Evolutionary conservation across 2,113 vertebrate genomes (phyloP).

Genomic region (Sterrhoptilus dennistouni): DNA sequence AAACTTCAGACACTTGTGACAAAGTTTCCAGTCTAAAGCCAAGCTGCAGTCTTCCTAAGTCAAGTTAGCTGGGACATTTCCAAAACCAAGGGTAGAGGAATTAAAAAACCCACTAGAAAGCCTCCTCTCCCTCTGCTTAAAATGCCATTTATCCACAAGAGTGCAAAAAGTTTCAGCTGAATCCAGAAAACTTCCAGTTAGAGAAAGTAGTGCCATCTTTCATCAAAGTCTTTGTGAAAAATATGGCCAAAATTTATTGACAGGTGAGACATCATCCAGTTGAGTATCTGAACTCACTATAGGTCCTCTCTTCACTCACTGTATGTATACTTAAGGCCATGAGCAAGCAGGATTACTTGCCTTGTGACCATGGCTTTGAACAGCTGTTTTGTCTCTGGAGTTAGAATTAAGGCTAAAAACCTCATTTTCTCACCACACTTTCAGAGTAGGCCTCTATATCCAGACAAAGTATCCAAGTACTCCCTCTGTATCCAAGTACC

Average conservation of each 20-base stretch:
- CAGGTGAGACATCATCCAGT: neutral
- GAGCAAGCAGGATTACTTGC: neutral
- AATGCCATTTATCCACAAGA: neutral
- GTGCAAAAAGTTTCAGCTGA: neutral
- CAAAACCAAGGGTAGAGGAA: neutral
- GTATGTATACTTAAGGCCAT: neutral
- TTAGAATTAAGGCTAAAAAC: neutral
- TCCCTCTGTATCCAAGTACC: neutral
- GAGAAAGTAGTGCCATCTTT: neutral
- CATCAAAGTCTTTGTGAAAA: neutral
- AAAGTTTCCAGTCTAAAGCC: neutral
- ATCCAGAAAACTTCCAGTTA: neutral
- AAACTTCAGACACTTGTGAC: neutral
- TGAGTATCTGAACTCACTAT: neutral
- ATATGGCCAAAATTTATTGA: neutral
- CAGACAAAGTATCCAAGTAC: neutral
- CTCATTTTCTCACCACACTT: neutral
- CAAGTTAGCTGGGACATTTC: neutral
- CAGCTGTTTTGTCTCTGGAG: neutral
- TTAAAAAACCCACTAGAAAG: neutral
- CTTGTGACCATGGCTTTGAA: neutral
- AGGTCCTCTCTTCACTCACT: neutral
- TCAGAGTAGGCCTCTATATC: neutral
- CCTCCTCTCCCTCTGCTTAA: neutral
- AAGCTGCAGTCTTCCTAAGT: neutral